Evolutionary conservation across 2,113 vertebrate genomes (phyloP).

Genomic region (Ammospiza caudacuta): DNA sequence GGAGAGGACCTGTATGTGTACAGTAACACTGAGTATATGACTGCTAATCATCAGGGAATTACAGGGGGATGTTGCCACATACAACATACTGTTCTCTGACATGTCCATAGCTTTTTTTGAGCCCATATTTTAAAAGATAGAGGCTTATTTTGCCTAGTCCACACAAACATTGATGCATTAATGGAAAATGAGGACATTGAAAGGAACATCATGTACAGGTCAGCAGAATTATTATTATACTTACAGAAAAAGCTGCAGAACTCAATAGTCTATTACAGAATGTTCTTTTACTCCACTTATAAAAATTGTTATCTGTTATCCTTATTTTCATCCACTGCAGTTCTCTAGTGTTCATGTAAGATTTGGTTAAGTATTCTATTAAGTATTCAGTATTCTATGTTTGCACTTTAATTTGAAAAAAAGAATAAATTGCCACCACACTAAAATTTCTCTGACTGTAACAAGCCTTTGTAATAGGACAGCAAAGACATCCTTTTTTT

Average conservation of each 20-base stretch:
- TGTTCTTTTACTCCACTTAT: slow-evolving; percentile 28
- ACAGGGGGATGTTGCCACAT: background rate
- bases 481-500: background rate
- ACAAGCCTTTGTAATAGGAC: background rate
- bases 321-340: slow-evolving; percentile 2
- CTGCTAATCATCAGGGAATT: background rate
- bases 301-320: slow-evolving; percentile 1
- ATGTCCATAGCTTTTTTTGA: background rate
- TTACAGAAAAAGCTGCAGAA: slow-evolving; percentile 10
- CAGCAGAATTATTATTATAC: slow-evolving; percentile 6
- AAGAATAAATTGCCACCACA: background rate
- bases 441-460: background rate
- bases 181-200: slow-evolving; percentile 2
- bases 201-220: slow-evolving; percentile 32
- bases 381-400: background rate
- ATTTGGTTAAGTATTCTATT: background rate
- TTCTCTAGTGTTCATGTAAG: background rate
- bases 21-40: background rate
- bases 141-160: background rate
- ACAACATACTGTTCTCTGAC: background rate
- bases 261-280: slow-evolving; percentile 6
- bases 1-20: background rate
- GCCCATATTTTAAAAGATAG: background rate
- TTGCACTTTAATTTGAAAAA: background rate
- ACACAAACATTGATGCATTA: background rate